Evolutionary conservation across 2,888 invertebrate species (phyloP).

Genomic region (Metallyticus violacea): DNA sequence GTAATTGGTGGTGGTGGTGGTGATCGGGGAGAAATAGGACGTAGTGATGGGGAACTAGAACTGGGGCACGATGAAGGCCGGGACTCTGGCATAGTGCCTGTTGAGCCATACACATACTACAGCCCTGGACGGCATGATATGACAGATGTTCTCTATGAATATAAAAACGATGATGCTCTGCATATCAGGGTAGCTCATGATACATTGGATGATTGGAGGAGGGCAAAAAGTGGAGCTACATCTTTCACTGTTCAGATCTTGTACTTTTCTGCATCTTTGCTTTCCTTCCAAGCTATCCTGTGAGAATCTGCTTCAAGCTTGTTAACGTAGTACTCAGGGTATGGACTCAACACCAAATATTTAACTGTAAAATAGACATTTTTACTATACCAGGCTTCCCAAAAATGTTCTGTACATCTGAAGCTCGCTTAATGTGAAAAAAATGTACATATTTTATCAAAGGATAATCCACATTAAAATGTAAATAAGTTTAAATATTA

Average conservation of each 20-base stretch:
- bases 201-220: constrained; percentile 27
- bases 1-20: constrained; percentile 22
- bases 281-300: background rate
- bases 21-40: constrained; percentile 28
- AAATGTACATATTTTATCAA: background rate
- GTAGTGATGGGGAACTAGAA: constrained; percentile 13
- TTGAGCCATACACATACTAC: constrained; percentile 32
- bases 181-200: constrained; percentile 27
- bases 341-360: constrained; percentile 7
- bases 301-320: background rate
- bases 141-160: constrained; percentile 25
- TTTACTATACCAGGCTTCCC: background rate
- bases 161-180: constrained; percentile 20
- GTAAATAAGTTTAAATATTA: background rate
- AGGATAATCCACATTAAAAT: background rate
- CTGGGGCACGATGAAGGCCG: constrained; percentile 8
- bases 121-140: constrained; percentile 26
- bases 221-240: constrained; percentile 19
- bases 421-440: background rate
- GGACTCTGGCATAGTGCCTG: background rate
- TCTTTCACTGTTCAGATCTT: background rate
- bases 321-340: constrained; percentile 17
- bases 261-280: background rate
- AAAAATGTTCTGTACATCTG: background rate
- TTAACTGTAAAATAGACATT: background rate